Conservation (phyloP, 2,888 invertebrate species). For the Resseliella maxima region DNA sequence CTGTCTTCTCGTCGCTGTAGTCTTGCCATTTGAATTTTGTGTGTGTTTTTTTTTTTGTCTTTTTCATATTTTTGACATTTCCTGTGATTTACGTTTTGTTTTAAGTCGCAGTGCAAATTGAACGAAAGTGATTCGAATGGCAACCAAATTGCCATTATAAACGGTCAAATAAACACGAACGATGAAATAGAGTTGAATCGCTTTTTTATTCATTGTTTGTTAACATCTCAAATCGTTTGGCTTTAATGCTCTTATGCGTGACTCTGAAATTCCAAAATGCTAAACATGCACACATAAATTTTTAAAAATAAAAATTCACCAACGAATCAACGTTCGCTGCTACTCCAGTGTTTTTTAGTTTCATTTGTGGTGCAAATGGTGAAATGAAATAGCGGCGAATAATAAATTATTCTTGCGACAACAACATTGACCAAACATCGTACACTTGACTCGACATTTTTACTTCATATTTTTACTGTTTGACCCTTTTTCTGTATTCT, state of each 20-base stretch:
- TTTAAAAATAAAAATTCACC: not conserved
- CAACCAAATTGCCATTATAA: not conserved
- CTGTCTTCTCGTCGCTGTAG: not conserved
- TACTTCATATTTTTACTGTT: not conserved
- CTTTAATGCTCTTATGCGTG: not conserved
- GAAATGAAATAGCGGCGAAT: slow-evolving; percentile 35
- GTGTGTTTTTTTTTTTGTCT: not conserved
- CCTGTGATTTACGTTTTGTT: slow-evolving; percentile 35
- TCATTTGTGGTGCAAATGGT: not conserved
- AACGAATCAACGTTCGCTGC: not conserved
- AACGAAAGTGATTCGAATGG: slow-evolving; percentile 7
- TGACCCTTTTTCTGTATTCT: not conserved
- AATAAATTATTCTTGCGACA: slow-evolving; percentile 53
- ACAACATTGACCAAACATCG: slow-evolving; percentile 43
- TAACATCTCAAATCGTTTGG: not conserved
- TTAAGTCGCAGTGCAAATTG: not conserved
- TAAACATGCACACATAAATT: not conserved
- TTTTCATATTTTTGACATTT: slow-evolving; percentile 2
- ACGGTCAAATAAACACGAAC: not conserved
- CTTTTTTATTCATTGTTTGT: not conserved
- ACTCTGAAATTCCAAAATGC: not conserved
- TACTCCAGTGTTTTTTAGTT: not conserved
- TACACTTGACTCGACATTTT: slow-evolving; percentile 37
- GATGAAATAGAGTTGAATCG: not conserved
- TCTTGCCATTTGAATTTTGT: not conserved